Evolutionary conservation across 1,140 invertebrate species (phyloP).

Genomic region (Grapholita molesta): DNA sequence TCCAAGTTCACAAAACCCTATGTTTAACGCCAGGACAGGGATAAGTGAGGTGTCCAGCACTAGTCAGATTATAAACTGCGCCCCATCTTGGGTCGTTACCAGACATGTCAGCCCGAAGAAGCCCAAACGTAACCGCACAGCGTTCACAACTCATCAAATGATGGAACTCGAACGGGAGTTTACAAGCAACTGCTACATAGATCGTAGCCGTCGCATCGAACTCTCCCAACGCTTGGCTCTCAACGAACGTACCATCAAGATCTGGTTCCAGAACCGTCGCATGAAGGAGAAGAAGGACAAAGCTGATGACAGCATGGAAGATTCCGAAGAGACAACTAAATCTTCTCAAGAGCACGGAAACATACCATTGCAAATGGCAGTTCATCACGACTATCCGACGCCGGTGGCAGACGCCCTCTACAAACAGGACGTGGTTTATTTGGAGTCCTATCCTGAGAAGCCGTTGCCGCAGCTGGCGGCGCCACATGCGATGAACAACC

Average conservation of each 20-base stretch:
- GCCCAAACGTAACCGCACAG: slow-evolving; percentile 82
- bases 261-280: slow-evolving; percentile 82
- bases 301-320: slow-evolving; percentile 34
- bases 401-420: slow-evolving; percentile 13
- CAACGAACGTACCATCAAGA: slow-evolving; percentile 84
- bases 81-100: background rate
- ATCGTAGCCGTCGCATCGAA: slow-evolving; percentile 93
- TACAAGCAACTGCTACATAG: slow-evolving; percentile 97
- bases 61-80: background rate
- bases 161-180: slow-evolving; percentile 98
- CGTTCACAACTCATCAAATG: slow-evolving; percentile 97
- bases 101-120: background rate
- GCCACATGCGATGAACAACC: background rate
- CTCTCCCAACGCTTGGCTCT: slow-evolving; percentile 94
- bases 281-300: slow-evolving; percentile 82
- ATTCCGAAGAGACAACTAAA: slow-evolving; percentile 41
- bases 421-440: slow-evolving; percentile 16
- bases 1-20: background rate
- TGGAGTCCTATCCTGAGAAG: slow-evolving; percentile 23
- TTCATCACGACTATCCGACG: slow-evolving; percentile 24
- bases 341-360: slow-evolving; percentile 31
- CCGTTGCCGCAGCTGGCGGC: background rate
- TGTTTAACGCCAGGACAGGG: background rate
- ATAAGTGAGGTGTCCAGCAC: background rate
- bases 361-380: slow-evolving; percentile 23